Conservation (phyloP, 2,888 invertebrate species). For the Eupithecia dodoneata region DNA sequence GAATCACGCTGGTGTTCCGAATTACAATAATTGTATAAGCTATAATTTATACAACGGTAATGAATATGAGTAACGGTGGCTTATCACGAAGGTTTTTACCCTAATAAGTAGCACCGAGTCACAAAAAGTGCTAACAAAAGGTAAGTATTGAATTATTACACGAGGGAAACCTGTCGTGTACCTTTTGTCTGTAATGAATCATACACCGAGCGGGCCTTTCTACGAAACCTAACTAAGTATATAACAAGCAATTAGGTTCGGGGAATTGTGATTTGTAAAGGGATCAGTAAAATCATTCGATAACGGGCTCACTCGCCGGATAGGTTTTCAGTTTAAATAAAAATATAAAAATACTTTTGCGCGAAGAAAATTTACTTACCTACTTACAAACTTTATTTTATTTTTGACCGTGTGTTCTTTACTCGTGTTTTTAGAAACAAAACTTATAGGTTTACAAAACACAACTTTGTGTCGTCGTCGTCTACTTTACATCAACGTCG, state of each 20-base stretch:
- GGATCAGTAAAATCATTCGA: neutral
- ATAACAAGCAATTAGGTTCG: conserved; percentile 16
- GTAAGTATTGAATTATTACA: conserved; percentile 63
- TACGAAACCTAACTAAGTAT: conserved; percentile 13
- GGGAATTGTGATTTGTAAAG: neutral
- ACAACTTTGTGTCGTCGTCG: neutral
- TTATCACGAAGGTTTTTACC: conserved; percentile 76
- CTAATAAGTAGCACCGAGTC: conserved; percentile 67
- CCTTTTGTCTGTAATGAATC: conserved; percentile 52
- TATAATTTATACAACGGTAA: conserved; percentile 79
- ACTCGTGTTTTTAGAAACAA: neutral
- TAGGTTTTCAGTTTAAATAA: neutral
- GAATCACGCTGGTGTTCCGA: conserved; percentile 66
- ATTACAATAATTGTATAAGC: conserved; percentile 71
- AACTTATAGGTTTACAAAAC: neutral
- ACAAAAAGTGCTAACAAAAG: conserved; percentile 66
- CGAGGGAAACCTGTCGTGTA: conserved; percentile 54
- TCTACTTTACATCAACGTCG: conserved; percentile 9
- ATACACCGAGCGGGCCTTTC: conserved; percentile 40
- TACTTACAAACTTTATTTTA: neutral
- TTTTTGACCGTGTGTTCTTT: neutral
- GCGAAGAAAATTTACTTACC: neutral
- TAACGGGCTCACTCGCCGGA: neutral
- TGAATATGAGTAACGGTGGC: conserved; percentile 76
- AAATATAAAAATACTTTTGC: neutral